phyloP scores from a whole-genome alignment of 2,113 vertebrate genomes.

The Phainopepla nitens region DNA sequence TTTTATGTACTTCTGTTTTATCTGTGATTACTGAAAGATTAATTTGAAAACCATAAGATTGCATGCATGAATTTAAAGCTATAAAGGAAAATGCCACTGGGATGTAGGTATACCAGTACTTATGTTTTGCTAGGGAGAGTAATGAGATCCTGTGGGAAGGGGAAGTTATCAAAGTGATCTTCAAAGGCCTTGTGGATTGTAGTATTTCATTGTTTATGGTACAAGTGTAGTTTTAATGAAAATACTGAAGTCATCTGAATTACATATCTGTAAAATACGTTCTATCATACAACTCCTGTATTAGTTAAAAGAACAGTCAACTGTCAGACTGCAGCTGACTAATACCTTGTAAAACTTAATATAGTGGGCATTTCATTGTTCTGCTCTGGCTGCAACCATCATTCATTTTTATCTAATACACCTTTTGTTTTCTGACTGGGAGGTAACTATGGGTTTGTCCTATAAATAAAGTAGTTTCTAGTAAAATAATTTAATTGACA shows the following conservation, averaged over 20 bases:
- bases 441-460: not conserved
- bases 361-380: not conserved
- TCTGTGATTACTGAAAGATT: not conserved
- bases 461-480: not conserved
- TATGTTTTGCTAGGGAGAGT: slow-evolving; percentile 38
- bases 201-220: slow-evolving; percentile 41
- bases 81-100: slow-evolving; percentile 24
- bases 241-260: not conserved
- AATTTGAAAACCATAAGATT: not conserved
- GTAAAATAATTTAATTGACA: not conserved
- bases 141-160: slow-evolving; percentile 69
- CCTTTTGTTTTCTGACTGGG: not conserved
- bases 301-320: not conserved
- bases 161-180: slow-evolving; percentile 45
- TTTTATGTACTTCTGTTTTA: not conserved
- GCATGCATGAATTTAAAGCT: slow-evolving; percentile 4
- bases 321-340: not conserved
- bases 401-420: not conserved
- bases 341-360: not conserved
- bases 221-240: not conserved
- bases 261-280: not conserved
- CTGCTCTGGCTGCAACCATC: not conserved
- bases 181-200: slow-evolving; percentile 43
- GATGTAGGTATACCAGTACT: not conserved
- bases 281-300: not conserved